These are phyloP conservation scores for Scylla paramamosain DNA, from an alignment of 1,140 invertebrate species.

Conservation along the genomic window DNA sequence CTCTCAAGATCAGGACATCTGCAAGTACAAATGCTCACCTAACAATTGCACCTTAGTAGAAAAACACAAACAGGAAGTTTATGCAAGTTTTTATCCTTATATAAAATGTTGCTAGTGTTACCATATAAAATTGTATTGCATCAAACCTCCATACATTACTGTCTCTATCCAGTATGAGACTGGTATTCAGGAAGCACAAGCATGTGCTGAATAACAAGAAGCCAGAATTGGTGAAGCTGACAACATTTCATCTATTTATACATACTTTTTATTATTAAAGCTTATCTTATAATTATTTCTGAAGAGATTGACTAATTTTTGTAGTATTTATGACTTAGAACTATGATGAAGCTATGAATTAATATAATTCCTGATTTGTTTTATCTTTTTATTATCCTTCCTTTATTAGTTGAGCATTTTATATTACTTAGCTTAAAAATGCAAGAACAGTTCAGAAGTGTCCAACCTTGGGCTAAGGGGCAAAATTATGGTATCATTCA, in stretches of 20 bases:
- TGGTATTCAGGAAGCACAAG: neutral
- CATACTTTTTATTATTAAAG: neutral
- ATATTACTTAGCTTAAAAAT: too few species aligned
- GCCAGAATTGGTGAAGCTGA: neutral
- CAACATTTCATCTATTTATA: neutral
- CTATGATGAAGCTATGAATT: neutral
- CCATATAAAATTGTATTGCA: neutral
- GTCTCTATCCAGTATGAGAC: too few species aligned
- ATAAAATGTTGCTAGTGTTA: too few species aligned
- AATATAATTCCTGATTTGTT: neutral
- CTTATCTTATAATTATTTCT: neutral
- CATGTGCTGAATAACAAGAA: neutral
- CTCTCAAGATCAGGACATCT: neutral
- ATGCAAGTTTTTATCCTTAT: neutral
- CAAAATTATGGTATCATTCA: too few species aligned
- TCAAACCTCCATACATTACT: neutral
- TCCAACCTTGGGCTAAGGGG: too few species aligned
- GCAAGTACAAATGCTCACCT: neutral
- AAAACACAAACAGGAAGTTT: neutral
- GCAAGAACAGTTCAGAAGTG: too few species aligned
- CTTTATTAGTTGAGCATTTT: too few species aligned
- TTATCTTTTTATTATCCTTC: neutral
- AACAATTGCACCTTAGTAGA: neutral
- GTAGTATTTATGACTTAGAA: conserved; percentile 7
- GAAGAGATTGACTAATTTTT: conserved; percentile 15